A percentile compares a stretch with the other conserved stretches of the same genome.
These are phyloP conservation scores for Typhlichthys eigenmanni DNA, from an alignment of 2,797 vertebrate species.

Conservation along the genomic window DNA sequence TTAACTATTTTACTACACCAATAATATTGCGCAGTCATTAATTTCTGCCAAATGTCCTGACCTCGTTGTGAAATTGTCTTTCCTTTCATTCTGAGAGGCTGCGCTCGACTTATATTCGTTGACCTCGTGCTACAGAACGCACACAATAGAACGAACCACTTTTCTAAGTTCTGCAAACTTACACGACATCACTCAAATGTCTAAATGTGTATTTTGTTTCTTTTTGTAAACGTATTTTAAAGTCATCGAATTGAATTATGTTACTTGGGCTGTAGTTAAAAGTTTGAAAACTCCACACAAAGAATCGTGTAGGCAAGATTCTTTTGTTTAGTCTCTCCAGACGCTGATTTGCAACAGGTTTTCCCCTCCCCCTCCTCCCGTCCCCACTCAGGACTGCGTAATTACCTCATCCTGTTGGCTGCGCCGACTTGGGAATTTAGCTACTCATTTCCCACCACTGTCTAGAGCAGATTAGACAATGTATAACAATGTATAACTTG, in stretches of 20 bases:
- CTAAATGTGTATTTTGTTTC: not conserved
- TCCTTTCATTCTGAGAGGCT: constrained; percentile 50
- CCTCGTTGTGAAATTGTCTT: constrained; percentile 76
- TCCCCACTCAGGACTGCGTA: constrained; percentile 63
- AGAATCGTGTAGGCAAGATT: constrained; percentile 70
- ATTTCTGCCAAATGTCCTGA: constrained; percentile 43
- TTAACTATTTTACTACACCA: too few relatives aligned
- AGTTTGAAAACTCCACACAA: constrained; percentile 67
- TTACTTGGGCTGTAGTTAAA: constrained; percentile 23
- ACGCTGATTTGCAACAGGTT: constrained; percentile 85
- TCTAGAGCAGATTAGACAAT: constrained; percentile 9
- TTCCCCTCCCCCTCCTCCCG: constrained; percentile 65
- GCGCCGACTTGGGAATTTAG: constrained; percentile 63
- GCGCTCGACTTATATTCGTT: constrained; percentile 62
- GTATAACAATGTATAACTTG: too few relatives aligned
- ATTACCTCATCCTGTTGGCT: constrained; percentile 77
- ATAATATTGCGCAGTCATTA: too few relatives aligned
- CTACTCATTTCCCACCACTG: constrained; percentile 48
- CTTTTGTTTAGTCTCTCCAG: constrained; percentile 85
- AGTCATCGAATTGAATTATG: not conserved
- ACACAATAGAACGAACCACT: constrained; percentile 57
- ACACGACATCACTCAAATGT: not conserved
- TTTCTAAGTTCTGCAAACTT: constrained; percentile 59
- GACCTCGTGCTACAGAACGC: constrained; percentile 78
- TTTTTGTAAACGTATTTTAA: not conserved